Base-by-base conservation (phyloP, 2,888 invertebrate genomes). In the Lycocerus yunnanus region DNA sequence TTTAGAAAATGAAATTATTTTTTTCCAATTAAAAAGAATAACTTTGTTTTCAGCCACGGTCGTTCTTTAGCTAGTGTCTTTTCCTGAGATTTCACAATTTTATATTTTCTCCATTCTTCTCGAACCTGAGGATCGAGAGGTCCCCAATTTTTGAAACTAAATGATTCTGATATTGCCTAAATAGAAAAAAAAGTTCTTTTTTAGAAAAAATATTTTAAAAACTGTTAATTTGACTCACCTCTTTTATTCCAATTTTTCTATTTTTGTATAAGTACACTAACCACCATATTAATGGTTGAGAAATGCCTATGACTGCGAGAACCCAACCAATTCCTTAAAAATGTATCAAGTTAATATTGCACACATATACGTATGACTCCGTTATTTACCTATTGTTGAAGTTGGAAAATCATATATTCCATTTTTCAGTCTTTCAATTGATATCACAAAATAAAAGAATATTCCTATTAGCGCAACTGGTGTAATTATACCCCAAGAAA, bases 401-500 rank as follows among this genome's bases (percentile, higher is more conserved):
- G 82, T 82, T 0, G 94, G 94, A 84, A 90, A 93, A 0, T 80
- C 71, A 73, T 89, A 87, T 43, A 87, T 84, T 27, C 91, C 92
- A 79, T 93, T 93, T 1, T 85, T 87, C 1, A 92, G 84, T 0
- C 90, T 89, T 75, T 91, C 88, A 76, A 90, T 90, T 0, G 90
- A 89, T 1, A 88, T 82, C 59, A 94, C 86, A 1, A 93, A 93
- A 82, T 93, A 94, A 10, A 92, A 81, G 79, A 94, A 89, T 60
- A 95, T 93, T 0, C 89, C 83, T 13, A 90, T 87, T 90, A 94
- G 91, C 77, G 93, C 88, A 0, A 89, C 81, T 0, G 95, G 95
- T 0, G 93, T 93, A 68, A 94, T 84, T 10, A 93, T 66, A 1
- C 90, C 90, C 95, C 95, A 95, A 80, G 94, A 94, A 59, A 92